Base-by-base conservation (phyloP, 2,888 invertebrate species). In the Seira musarum region DNA sequence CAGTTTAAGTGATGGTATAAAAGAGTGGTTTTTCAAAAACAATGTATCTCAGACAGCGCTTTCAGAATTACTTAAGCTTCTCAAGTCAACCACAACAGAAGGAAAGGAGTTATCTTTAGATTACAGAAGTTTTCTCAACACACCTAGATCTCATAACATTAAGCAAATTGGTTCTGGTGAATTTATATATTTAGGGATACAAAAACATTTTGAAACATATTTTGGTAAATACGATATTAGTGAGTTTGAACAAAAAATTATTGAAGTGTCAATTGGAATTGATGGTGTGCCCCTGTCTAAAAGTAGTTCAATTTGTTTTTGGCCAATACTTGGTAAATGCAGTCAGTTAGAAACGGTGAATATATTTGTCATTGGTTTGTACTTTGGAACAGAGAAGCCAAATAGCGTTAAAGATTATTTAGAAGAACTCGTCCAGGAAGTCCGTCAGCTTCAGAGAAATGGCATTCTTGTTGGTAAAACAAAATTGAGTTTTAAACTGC, bases 121-220 rank as follows among this genome's bases (percentile, higher is more conserved):
- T 22, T 63, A 3, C 22, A 3, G 63, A 19, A 24, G 21, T 5
- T 63, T 63, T 22, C 19, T 63, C 6, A 63, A 63, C 2, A 63
- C 69, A n/a, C 46, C 71, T 15, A 49, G 22, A 57, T 6, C 8
- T 17, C 17, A 35, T n/a, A 21, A 53, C 5, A n/a, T 25, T 57
- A 5, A 15, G 10, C 6, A 10, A 61, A 21, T 71, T 5, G 24
- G 25, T 30, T 60, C 17, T 22, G 71, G 71, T 2, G 30, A 57
- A 30, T 71, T 60, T 25, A 2, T 57, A n/a, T 61, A 71, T 71
- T 71, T 71, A 60, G 71, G 71, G 3, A 57, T n/a, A n/a, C n/a
- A n/a, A n/a, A n/a, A n/a, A n/a, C n/a, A n/a, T n/a, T n/a, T 71
- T 25, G 2, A 60, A 57, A 61, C 22, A 15, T 19, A 60, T 17